Base-by-base conservation (phyloP, 1,140 invertebrate genomes). In the Diabrotica undecimpunctata region DNA sequence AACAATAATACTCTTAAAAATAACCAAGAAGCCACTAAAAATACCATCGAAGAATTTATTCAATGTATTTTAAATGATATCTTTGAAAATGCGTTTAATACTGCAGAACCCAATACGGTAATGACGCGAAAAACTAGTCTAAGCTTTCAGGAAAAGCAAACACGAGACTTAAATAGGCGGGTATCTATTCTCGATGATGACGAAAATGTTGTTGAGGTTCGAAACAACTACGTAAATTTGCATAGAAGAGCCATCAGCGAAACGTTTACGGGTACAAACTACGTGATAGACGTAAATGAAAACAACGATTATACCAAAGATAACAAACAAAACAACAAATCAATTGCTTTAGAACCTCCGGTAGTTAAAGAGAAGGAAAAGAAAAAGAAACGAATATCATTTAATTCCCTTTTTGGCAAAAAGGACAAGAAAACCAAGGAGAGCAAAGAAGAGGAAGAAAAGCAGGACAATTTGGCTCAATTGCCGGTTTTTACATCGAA, bases 301-400 rank as follows among this genome's bases (percentile, higher is more conserved):
- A 68, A 69, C 41, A 65, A 50, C 5, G 39, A 37, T 50, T 63
- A 14, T 55, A 41, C 25, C 13, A 61, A 61, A 53, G 11, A 54
- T 56, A 10, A 50, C 11, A 50, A 7, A 50, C 36, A 58, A 14
- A 14, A 8, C 6, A 11, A 10, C 0, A 14, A n/a, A 12, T 11
- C 6, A 55, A 25, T 25, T 25, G n/a, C 39, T 5, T 50, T n/a
- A 7, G 10, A 54, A 59, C 39, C 58, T 7, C 69, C 62, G 39
- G 46, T 60, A 7, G 2, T 35, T 14, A 69, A 66, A 61, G 59
- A 70, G 9, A 69, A 25, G 14, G 53, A 61, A 6, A 68, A 70
- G 50, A 67, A 65, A 57, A 72, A 71, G 53, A 73, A 73, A 58
- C 66, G 65, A 52, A 41, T 73, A 10, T 72, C 72, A 5, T 72